Base-by-base conservation (phyloP, 2,888 invertebrate species). In the Sthenelais limicola region DNA sequence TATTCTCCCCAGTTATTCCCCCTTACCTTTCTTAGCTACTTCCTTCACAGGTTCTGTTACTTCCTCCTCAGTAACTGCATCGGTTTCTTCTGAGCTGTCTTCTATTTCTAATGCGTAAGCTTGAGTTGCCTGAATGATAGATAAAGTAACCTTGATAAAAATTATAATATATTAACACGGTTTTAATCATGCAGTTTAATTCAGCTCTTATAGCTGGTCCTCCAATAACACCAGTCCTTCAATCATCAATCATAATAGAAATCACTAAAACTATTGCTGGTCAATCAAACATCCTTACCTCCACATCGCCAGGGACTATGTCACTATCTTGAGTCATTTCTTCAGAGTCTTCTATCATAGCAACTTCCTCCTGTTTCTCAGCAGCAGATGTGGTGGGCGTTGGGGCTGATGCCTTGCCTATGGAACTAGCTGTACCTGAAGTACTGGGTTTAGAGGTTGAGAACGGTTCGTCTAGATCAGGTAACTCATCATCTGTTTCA, bases 81-180 rank as follows among this genome's bases (percentile, higher is more conserved):
- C 58, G n/a, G 18, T 21, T 32, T 30, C 12, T 12, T 66, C 38
- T 4, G 28, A 28, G 12, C 48, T 15, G 1, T 68, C 38, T n/a
- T 68, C 68, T 2, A 21, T 43, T 28, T 32, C 2, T 1, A 51
- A n/a, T 12, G 35, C 33, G 21, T 48, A 48, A 0, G 68, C 49
- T 18, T 51, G 49, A 9, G 35, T 68, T n/a, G 49, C 68, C 62
- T 62, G 28, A 38, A 21, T n/a, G 21, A 9, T 24, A 62, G 43
- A 12, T n/a, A n/a, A n/a, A n/a, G n/a, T n/a, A n/a, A n/a, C n/a
- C n/a, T n/a, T n/a, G n/a, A n/a, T n/a, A n/a, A n/a, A n/a, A n/a
- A n/a, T n/a, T n/a, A n/a, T n/a, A n/a, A n/a, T n/a, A n/a, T n/a
- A n/a, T n/a, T n/a, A n/a, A n/a, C n/a, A n/a, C n/a, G n/a, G n/a